phyloP scores from a whole-genome alignment of 2,888 invertebrate species.

The Geophilus truncorum region DNA sequence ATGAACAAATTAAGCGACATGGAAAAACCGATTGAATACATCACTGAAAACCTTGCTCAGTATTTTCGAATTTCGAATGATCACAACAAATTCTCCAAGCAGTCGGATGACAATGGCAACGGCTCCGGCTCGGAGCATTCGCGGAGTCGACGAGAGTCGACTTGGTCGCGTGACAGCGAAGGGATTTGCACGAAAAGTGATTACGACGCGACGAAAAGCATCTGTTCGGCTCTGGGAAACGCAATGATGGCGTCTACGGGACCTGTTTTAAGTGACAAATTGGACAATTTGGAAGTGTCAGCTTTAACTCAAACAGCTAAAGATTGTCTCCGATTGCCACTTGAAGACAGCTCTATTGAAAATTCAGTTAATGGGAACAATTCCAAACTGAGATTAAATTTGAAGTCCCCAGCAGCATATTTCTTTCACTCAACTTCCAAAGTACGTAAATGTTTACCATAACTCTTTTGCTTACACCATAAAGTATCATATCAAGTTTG shows the following conservation, averaged over 20 bases:
- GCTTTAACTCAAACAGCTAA: not conserved
- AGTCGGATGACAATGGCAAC: not conserved
- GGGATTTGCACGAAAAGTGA: not conserved
- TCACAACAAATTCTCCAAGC: not conserved
- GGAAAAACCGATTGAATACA: conserved; percentile 32
- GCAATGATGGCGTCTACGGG: conserved; percentile 32
- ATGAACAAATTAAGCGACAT: conserved; percentile 30
- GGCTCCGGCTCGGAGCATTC: not conserved
- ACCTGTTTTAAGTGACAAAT: conserved; percentile 34
- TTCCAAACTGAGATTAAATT: not conserved
- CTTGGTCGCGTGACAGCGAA: not conserved
- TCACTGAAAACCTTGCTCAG: conserved; percentile 35
- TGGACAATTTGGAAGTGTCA: not conserved
- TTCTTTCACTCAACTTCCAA: not conserved
- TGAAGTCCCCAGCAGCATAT: conserved; percentile 6
- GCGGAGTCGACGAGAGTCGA: not conserved
- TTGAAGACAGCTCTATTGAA: not conserved
- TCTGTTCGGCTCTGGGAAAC: conserved; percentile 32
- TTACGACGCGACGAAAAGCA: not conserved
- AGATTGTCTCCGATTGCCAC: not conserved
- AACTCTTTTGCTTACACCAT: not conserved
- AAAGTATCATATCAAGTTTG: not conserved
- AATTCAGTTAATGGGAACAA: not conserved
- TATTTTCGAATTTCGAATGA: conserved; percentile 35
- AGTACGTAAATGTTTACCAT: not conserved